Evolutionary conservation across 2,113 vertebrate species (phyloP).

Genomic region (Bufo gargarizans): DNA sequence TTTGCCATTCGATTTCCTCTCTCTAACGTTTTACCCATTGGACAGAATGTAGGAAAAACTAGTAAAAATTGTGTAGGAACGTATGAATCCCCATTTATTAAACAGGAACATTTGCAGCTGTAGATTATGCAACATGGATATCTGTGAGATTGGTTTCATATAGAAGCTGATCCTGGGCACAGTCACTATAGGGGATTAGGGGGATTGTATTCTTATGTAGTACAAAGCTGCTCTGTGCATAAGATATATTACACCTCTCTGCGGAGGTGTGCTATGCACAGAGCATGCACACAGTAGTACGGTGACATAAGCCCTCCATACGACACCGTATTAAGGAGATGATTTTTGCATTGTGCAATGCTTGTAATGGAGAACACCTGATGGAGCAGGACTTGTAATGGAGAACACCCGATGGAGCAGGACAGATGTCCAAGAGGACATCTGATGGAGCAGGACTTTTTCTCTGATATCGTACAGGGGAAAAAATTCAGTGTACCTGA

Average conservation of each 20-base stretch:
- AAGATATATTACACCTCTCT: neutral
- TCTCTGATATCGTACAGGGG: no score
- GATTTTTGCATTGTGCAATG: no score
- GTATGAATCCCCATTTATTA: neutral
- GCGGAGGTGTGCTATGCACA: neutral
- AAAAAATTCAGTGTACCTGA: no score
- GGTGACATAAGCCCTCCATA: neutral
- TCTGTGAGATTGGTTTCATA: neutral
- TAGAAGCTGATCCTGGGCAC: neutral
- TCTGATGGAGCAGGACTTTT: neutral
- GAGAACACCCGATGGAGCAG: neutral
- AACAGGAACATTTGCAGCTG: neutral
- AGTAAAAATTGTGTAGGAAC: no score
- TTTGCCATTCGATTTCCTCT: no score
- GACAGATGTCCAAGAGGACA: neutral
- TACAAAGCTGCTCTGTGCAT: neutral
- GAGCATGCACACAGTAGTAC: neutral
- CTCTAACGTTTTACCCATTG: no score
- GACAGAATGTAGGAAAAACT: no score
- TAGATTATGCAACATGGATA: neutral
- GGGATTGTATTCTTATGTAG: neutral
- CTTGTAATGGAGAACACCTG: neutral
- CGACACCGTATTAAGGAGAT: neutral
- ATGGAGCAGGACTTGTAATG: no score
- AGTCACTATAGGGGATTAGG: neutral